A percentile compares a stretch with the other conserved stretches of the same genome.
phyloP scores from a whole-genome alignment of 2,888 invertebrate species.

The Yponomeuta evonymella region DNA sequence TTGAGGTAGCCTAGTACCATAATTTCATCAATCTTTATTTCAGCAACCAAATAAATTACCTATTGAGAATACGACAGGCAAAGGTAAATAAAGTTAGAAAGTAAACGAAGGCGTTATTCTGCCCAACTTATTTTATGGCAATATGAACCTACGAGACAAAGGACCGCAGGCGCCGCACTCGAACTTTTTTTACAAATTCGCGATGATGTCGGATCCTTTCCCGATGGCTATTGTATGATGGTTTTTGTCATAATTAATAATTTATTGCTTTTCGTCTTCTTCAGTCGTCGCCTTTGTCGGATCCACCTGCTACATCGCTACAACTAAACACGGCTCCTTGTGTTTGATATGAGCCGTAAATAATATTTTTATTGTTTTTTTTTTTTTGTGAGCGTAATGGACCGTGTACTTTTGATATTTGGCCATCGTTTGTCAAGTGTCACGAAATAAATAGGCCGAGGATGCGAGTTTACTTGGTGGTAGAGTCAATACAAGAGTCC shows the following conservation, averaged over 20 bases:
- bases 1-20: too few species aligned
- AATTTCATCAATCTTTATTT: too few species aligned
- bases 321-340: slow-evolving; percentile 59
- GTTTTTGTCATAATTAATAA: slow-evolving; percentile 73
- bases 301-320: slow-evolving; percentile 52
- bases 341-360: slow-evolving; percentile 28
- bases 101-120: background rate
- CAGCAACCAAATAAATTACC: too few species aligned
- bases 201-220: slow-evolving; percentile 32
- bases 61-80: too few species aligned
- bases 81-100: too few species aligned
- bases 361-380: slow-evolving; percentile 4
- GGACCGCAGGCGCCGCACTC: slow-evolving; percentile 67
- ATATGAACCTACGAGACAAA: slow-evolving; percentile 49
- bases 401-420: background rate
- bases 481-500: background rate
- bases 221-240: slow-evolving; percentile 51
- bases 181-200: slow-evolving; percentile 34
- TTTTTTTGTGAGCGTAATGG: background rate
- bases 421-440: too few species aligned
- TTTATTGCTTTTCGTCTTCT: slow-evolving; percentile 65
- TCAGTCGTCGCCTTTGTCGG: slow-evolving; percentile 37
- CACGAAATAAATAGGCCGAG: background rate
- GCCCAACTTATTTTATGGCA: background rate
- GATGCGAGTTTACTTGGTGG: background rate